These are phyloP conservation scores for Dorcus hopei DNA, from an alignment of 2,888 invertebrate genomes.

Conservation along the genomic window DNA sequence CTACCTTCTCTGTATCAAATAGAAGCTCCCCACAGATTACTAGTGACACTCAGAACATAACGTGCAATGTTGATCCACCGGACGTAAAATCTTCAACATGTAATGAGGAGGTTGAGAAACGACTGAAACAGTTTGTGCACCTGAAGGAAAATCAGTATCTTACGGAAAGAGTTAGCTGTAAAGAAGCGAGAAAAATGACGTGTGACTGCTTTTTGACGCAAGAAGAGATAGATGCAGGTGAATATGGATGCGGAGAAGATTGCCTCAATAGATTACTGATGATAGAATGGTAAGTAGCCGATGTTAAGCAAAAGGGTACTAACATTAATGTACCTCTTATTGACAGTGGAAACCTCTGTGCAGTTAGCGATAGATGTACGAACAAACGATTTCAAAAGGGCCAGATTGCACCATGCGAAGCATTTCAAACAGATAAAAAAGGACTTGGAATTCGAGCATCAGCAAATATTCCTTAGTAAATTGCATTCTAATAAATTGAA, in stretches of 20 bases:
- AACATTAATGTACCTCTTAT: constrained; percentile 29
- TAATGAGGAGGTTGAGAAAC: constrained; percentile 53
- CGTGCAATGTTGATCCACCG: background rate
- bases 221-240: constrained; percentile 81
- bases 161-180: constrained; percentile 79
- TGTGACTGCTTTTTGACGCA: constrained; percentile 92
- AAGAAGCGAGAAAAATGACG: constrained; percentile 89
- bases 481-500: constrained; percentile 22
- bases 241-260: constrained; percentile 90
- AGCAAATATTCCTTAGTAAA: constrained; percentile 70
- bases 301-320: background rate
- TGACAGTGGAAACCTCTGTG: constrained; percentile 82
- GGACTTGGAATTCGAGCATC: constrained; percentile 88
- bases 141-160: constrained; percentile 85
- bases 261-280: constrained; percentile 95
- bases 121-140: constrained; percentile 73
- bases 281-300: constrained; percentile 86
- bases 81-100: background rate
- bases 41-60: background rate
- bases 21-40: background rate
- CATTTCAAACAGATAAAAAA: constrained; percentile 90
- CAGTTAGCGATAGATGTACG: constrained; percentile 85
- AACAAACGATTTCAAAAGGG: constrained; percentile 91
- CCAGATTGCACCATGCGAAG: constrained; percentile 79
- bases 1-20: background rate